These are phyloP conservation scores for Triops longicaudatus DNA, from an alignment of 1,140 invertebrate genomes.

Conservation along the genomic window DNA sequence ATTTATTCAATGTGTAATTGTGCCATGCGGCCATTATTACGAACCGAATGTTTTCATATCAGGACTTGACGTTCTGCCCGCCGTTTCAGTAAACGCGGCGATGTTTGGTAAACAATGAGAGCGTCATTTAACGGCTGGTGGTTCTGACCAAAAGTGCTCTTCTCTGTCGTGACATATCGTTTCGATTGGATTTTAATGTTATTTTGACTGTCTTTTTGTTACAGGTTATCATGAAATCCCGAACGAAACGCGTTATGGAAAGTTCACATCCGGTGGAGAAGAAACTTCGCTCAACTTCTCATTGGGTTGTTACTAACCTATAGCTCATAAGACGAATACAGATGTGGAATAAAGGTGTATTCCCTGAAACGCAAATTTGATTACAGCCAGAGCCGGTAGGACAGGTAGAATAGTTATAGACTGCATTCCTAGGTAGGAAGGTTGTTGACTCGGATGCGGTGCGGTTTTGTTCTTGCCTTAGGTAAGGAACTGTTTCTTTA, in stretches of 20 bases:
- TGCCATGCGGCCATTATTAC: too few species aligned
- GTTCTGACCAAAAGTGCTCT: too few species aligned
- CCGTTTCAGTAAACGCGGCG: too few species aligned
- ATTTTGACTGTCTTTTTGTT: neutral
- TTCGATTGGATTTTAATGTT: neutral
- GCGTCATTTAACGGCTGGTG: too few species aligned
- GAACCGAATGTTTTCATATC: too few species aligned
- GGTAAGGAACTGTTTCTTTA: neutral
- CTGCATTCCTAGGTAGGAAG: neutral
- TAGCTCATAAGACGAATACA: neutral
- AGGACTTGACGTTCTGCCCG: too few species aligned
- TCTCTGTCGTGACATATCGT: too few species aligned
- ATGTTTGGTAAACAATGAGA: too few species aligned
- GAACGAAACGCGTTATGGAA: neutral
- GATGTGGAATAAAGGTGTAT: neutral
- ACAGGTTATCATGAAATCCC: neutral
- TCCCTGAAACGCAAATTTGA: neutral
- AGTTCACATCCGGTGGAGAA: neutral
- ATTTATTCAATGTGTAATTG: too few species aligned
- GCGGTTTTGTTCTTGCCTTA: neutral
- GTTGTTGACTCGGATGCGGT: constrained; percentile 14
- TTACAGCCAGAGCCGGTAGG: neutral
- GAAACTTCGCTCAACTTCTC: neutral
- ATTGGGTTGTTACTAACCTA: neutral
- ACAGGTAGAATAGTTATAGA: neutral